Conservation (phyloP, 2,888 invertebrate species). For the Miltochrista miniata region DNA sequence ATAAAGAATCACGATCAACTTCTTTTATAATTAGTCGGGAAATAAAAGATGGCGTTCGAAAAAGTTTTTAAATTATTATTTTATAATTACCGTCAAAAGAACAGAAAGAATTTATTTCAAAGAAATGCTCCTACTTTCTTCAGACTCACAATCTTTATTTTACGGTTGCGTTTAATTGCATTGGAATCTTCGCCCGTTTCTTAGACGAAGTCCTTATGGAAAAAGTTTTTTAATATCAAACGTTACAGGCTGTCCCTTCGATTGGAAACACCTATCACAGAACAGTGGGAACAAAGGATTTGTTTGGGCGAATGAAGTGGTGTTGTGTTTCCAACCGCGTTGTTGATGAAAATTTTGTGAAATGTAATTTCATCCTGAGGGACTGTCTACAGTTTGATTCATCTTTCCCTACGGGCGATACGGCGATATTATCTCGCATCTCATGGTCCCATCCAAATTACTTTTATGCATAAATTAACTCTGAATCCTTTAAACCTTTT, state of each 20-base stretch:
- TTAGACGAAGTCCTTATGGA: constrained; percentile 56
- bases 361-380: constrained; percentile 62
- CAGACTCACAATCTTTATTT: constrained; percentile 39
- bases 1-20: not conserved
- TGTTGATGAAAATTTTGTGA: constrained; percentile 65
- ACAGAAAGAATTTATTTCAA: constrained; percentile 10
- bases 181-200: constrained; percentile 54
- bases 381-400: constrained; percentile 46
- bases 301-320: constrained; percentile 66
- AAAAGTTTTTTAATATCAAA: constrained; percentile 81
- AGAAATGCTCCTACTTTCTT: constrained; percentile 28
- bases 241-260: constrained; percentile 67
- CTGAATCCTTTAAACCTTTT: constrained; percentile 33
- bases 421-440: constrained; percentile 47
- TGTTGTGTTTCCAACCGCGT: constrained; percentile 56
- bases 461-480: constrained; percentile 52
- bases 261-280: constrained; percentile 70
- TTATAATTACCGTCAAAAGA: too few relatives aligned
- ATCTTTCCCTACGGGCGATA: constrained; percentile 43
- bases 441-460: constrained; percentile 36
- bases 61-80: too few relatives aligned
- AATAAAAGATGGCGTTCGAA: too few relatives aligned
- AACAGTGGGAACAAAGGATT: constrained; percentile 64
- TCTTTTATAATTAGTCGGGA: too few relatives aligned
- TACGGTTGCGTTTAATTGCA: constrained; percentile 59